phyloP scores from a whole-genome alignment of 2,113 vertebrate species.

The Picathartes gymnocephalus region DNA sequence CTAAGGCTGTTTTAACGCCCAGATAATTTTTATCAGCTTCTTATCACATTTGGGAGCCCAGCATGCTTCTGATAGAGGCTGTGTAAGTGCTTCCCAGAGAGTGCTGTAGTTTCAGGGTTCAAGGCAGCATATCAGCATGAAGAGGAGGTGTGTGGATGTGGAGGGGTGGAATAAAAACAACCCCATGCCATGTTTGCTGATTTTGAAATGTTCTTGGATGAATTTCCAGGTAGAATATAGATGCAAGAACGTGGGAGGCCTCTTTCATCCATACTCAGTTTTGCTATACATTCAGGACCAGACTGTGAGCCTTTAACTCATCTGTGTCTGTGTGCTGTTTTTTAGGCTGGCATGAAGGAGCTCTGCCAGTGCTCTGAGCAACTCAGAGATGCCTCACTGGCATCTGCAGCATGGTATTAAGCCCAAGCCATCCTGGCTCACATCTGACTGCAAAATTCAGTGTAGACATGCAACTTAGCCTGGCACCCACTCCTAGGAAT shows the following conservation, averaged over 20 bases:
- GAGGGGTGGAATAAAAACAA: constrained; percentile 40
- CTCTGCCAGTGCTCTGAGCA: neutral
- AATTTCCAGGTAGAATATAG: constrained; percentile 47
- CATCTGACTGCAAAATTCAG: constrained; percentile 52
- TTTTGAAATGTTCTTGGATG: constrained; percentile 57
- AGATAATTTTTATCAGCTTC: constrained; percentile 61
- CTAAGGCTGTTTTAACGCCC: constrained; percentile 37
- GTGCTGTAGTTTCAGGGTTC: constrained; percentile 45
- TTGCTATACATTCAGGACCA: neutral
- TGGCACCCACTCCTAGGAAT: constrained; percentile 12
- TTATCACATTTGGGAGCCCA: constrained; percentile 61
- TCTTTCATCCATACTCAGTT: neutral
- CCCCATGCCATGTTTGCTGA: constrained; percentile 28
- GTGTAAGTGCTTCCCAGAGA: constrained; percentile 32
- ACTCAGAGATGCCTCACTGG: neutral
- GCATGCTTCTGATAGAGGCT: constrained; percentile 50
- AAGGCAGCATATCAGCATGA: constrained; percentile 43
- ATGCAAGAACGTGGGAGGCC: neutral
- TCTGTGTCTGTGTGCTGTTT: neutral
- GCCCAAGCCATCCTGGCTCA: constrained; percentile 10
- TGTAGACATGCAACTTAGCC: constrained; percentile 17
- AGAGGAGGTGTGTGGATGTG: constrained; percentile 40
- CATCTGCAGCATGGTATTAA: neutral
- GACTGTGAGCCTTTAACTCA: neutral
- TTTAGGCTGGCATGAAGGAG: neutral